Evolutionary conservation across 2,888 invertebrate species (phyloP).

Genomic region (Sarcophaga rosellei): DNA sequence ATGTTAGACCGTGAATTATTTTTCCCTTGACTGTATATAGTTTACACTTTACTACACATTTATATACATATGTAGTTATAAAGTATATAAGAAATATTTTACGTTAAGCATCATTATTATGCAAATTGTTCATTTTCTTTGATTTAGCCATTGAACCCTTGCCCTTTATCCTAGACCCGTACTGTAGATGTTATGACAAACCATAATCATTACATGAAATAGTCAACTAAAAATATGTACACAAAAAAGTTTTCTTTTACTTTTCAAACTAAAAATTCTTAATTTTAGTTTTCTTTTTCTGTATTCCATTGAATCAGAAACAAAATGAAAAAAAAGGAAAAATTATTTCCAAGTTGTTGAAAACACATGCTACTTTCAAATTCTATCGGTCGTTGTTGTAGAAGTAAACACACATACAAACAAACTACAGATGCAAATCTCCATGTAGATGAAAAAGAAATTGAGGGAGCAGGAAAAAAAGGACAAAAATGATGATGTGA

Average conservation of each 20-base stretch:
- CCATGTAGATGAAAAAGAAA: not conserved
- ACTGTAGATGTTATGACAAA: slow-evolving; percentile 1
- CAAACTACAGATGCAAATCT: not conserved
- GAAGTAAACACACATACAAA: slow-evolving; percentile 8
- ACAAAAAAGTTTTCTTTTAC: slow-evolving; percentile 27
- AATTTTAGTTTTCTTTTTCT: not conserved
- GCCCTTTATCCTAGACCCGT: not conserved
- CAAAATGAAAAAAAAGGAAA: not conserved
- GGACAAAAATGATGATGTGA: slow-evolving; percentile 24
- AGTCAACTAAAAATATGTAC: not conserved
- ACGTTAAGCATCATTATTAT: not conserved
- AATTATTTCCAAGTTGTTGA: slow-evolving; percentile 39
- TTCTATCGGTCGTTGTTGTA: not conserved
- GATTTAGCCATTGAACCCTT: not conserved
- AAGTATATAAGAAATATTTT: too few relatives aligned
- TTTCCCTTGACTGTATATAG: not conserved
- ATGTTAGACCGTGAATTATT: not conserved
- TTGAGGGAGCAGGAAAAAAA: not conserved
- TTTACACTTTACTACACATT: not conserved
- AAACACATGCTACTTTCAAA: slow-evolving; percentile 53
- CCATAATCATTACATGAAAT: not conserved
- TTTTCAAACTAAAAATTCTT: slow-evolving; percentile 36
- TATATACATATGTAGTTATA: not conserved
- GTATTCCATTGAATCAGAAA: not conserved
- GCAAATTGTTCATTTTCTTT: not conserved